Percentiles rank a stretch among this genome's conserved stretches.
phyloP scores from a whole-genome alignment of 2,797 vertebrate genomes.

The Pachyuromys duprasi region DNA sequence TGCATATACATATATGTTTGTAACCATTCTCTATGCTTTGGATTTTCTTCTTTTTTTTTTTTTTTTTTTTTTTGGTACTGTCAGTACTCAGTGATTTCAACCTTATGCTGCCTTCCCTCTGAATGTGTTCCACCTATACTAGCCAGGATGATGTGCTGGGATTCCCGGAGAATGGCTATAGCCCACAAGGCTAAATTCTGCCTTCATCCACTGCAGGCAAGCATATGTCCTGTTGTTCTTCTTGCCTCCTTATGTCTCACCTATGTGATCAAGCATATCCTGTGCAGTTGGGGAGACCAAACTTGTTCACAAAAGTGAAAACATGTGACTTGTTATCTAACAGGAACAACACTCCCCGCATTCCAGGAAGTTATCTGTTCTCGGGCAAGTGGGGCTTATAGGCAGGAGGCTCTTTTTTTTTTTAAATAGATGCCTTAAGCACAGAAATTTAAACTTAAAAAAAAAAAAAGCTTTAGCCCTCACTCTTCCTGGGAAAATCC shows the following conservation, averaged over 20 bases:
- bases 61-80: neutral
- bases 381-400: neutral
- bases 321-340: neutral
- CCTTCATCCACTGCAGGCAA: neutral
- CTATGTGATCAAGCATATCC: neutral
- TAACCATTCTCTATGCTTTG: neutral
- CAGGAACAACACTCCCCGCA: neutral
- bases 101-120: neutral
- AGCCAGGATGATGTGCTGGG: neutral
- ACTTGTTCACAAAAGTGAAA: neutral
- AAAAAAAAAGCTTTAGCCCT: neutral
- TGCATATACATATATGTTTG: neutral
- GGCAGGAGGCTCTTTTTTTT: neutral
- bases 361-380: neutral
- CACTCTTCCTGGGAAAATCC: neutral
- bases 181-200: neutral
- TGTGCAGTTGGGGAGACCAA: neutral
- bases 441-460: neutral
- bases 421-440: neutral
- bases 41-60: neutral
- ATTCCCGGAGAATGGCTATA: neutral
- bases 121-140: neutral
- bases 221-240: neutral
- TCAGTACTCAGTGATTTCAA: neutral
- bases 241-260: neutral